Evolutionary conservation across 2,888 invertebrate genomes (phyloP).

Genomic region (Leptopilina drosophilae): DNA sequence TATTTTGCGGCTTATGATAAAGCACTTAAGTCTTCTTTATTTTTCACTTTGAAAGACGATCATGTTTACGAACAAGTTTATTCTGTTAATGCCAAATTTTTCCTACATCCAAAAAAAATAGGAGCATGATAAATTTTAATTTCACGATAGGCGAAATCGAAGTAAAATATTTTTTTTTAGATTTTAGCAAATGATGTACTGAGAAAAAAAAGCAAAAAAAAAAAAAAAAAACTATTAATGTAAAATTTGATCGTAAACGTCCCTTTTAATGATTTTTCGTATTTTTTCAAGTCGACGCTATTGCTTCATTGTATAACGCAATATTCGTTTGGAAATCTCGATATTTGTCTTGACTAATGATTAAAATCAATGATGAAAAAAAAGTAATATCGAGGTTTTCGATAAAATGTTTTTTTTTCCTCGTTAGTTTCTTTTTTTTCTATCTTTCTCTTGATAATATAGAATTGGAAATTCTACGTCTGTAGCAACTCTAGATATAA

Average conservation of each 20-base stretch:
- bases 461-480: constrained; percentile 37
- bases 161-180: constrained; percentile 18
- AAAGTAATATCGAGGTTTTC: constrained; percentile 17
- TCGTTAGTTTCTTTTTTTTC: constrained; percentile 14
- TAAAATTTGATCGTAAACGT: constrained; percentile 15
- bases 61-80: not conserved
- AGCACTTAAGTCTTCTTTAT: not conserved
- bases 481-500: constrained; percentile 67
- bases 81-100: not conserved
- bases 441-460: constrained; percentile 22
- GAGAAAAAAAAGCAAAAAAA: not conserved
- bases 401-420: not conserved
- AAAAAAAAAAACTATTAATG: no score
- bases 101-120: not conserved
- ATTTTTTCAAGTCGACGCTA: constrained; percentile 15
- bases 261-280: constrained; percentile 9
- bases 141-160: no score
- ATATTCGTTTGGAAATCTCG: constrained; percentile 11
- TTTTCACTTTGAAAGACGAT: constrained; percentile 11
- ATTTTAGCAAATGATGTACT: constrained; percentile 23
- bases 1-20: no score
- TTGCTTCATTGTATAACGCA: constrained; percentile 19
- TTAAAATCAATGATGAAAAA: not conserved
- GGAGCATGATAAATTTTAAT: not conserved
- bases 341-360: not conserved